Conservation (phyloP, 2,797 vertebrate species). For the Acrocephalus scirpaceus region DNA sequence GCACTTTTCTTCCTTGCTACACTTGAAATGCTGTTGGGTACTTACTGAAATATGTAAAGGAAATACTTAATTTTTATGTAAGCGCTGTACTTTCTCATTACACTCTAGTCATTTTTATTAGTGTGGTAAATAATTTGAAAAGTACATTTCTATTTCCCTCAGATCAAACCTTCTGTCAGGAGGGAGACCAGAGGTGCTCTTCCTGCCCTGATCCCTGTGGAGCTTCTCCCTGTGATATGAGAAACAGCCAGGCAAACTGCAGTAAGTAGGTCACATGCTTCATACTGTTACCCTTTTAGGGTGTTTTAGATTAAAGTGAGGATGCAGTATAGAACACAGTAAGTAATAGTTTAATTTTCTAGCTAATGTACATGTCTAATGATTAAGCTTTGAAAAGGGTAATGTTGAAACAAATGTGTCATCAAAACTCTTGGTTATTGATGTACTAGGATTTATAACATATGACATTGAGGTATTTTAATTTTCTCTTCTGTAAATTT, state of each 20-base stretch:
- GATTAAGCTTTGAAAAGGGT: slow-evolving; percentile 21
- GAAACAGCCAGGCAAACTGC: slow-evolving; percentile 79
- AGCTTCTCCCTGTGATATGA: slow-evolving; percentile 76
- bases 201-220: slow-evolving; percentile 82
- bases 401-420: slow-evolving; percentile 37
- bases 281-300: background rate
- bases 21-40: background rate
- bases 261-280: slow-evolving; percentile 80
- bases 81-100: background rate
- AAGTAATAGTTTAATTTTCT: background rate
- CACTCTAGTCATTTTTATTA: background rate
- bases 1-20: background rate
- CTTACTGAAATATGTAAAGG: background rate
- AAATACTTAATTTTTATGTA: background rate
- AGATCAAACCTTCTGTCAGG: slow-evolving; percentile 83
- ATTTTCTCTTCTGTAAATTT: background rate
- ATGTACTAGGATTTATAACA: background rate
- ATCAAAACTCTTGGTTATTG: background rate
- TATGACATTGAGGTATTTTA: background rate
- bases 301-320: background rate
- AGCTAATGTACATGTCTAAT: background rate
- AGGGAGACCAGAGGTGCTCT: slow-evolving; percentile 83
- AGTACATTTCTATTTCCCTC: slow-evolving; percentile 6
- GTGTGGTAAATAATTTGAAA: background rate
- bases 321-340: background rate